These are phyloP conservation scores for Scomber scombrus DNA, from an alignment of 2,113 vertebrate species.

Conservation along the genomic window DNA sequence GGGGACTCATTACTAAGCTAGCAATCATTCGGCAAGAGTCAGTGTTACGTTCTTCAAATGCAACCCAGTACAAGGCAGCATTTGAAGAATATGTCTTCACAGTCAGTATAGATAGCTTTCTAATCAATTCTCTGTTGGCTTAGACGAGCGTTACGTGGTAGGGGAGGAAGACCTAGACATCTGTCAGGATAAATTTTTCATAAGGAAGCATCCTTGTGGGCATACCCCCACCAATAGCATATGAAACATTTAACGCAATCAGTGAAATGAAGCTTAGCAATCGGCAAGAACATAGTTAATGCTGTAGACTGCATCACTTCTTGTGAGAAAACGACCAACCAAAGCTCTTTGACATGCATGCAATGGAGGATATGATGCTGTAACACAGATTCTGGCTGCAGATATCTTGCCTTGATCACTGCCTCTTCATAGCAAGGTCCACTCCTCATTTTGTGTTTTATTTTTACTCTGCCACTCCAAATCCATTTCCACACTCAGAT, in stretches of 20 bases:
- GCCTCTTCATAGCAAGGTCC: constrained; percentile 36
- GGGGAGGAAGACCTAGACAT: constrained; percentile 78
- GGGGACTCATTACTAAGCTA: not conserved
- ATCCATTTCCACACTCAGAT: constrained; percentile 19
- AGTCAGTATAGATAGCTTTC: constrained; percentile 43
- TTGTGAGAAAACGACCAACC: constrained; percentile 24
- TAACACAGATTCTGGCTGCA: not conserved
- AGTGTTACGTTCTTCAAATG: constrained; percentile 23
- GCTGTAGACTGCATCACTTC: constrained; percentile 22
- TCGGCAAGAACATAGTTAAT: constrained; percentile 60
- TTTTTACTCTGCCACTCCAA: constrained; percentile 45
- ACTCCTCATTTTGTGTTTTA: constrained; percentile 38
- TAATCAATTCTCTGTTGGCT: constrained; percentile 65
- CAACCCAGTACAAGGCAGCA: constrained; percentile 27
- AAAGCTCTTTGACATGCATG: constrained; percentile 41
- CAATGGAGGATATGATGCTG: constrained; percentile 29
- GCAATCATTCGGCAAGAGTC: constrained; percentile 18
- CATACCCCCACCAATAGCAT: constrained; percentile 63
- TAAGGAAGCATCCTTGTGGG: constrained; percentile 67
- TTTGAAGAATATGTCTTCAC: constrained; percentile 29
- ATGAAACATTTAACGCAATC: constrained; percentile 81
- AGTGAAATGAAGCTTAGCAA: constrained; percentile 64
- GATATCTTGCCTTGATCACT: constrained; percentile 54
- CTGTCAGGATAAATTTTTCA: constrained; percentile 81
- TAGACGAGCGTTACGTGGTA: constrained; percentile 50